phyloP scores from a whole-genome alignment of 2,888 invertebrate genomes.

The Gastrophysa polygoni region DNA sequence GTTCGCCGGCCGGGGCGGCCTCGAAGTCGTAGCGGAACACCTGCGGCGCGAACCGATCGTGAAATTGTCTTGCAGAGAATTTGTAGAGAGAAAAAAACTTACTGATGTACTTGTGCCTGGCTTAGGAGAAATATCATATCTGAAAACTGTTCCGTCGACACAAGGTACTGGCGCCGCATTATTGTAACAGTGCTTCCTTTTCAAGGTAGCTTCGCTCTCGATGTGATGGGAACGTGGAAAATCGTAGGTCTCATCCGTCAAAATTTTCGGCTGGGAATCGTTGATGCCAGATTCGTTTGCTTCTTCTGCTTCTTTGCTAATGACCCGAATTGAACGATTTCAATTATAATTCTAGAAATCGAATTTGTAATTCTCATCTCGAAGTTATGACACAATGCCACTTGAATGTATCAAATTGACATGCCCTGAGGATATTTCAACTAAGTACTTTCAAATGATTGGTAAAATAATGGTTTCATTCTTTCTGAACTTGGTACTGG shows the following conservation, averaged over 20 bases:
- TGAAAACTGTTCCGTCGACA: slow-evolving; percentile 63
- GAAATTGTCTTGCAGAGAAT: background rate
- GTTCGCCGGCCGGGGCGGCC: slow-evolving; percentile 51
- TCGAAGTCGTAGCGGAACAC: slow-evolving; percentile 53
- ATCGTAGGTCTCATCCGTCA: slow-evolving; percentile 69
- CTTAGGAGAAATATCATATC: slow-evolving; percentile 62
- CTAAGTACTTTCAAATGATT: too few relatives aligned
- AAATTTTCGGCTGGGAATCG: slow-evolving; percentile 32
- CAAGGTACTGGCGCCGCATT: slow-evolving; percentile 65
- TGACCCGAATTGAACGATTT: slow-evolving; percentile 11
- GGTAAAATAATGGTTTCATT: too few relatives aligned
- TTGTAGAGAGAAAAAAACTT: slow-evolving; percentile 29
- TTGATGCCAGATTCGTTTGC: slow-evolving; percentile 1
- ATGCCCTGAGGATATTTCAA: too few relatives aligned
- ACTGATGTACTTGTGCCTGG: slow-evolving; percentile 50
- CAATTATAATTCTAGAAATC: too few relatives aligned
- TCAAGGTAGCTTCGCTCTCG: slow-evolving; percentile 50
- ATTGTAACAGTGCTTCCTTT: slow-evolving; percentile 64
- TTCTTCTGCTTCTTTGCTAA: slow-evolving; percentile 27
- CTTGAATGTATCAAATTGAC: too few relatives aligned
- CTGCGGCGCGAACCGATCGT: slow-evolving; percentile 37
- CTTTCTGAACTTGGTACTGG: too few relatives aligned
- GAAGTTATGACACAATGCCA: too few relatives aligned
- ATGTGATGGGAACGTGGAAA: slow-evolving; percentile 72
- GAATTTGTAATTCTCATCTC: background rate